Evolutionary conservation across 2,113 vertebrate species (phyloP).

Genomic region (Himantopus leucocephalus): DNA sequence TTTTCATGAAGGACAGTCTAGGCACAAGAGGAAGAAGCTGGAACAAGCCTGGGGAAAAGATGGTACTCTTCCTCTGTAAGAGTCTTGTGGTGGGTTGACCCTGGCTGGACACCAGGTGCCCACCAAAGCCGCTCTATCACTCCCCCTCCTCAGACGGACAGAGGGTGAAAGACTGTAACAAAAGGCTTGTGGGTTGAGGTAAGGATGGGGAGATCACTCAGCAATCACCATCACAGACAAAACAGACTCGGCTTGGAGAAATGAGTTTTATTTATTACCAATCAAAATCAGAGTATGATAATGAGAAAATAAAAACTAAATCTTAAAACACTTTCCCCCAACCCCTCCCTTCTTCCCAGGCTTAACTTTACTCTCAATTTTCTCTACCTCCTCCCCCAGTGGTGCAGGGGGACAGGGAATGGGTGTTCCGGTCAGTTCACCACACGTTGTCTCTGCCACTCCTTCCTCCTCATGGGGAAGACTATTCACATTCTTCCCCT

Average conservation of each 20-base stretch:
- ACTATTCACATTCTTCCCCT: background rate
- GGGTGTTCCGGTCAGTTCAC: background rate
- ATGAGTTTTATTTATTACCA: background rate
- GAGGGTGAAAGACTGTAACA: background rate
- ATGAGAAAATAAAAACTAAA: background rate
- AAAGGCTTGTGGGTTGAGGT: background rate
- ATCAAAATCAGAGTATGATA: background rate
- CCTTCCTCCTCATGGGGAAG: background rate
- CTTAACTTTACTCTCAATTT: background rate
- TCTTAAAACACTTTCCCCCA: background rate
- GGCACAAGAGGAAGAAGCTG: background rate
- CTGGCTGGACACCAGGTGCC: background rate
- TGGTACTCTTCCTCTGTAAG: background rate
- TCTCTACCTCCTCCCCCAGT: background rate
- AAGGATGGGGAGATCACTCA: background rate
- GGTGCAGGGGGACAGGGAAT: background rate
- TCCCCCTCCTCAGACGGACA: background rate
- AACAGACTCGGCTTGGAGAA: background rate
- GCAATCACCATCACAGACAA: background rate
- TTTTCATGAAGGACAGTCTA: background rate
- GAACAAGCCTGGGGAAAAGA: background rate
- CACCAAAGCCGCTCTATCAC: background rate
- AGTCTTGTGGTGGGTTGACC: background rate
- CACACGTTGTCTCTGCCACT: background rate
- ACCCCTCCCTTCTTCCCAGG: background rate